Evolutionary conservation across 1,140 invertebrate species (phyloP), one percentile per base, ranked within the genome.

Genomic region (Popillia japonica): DNA sequence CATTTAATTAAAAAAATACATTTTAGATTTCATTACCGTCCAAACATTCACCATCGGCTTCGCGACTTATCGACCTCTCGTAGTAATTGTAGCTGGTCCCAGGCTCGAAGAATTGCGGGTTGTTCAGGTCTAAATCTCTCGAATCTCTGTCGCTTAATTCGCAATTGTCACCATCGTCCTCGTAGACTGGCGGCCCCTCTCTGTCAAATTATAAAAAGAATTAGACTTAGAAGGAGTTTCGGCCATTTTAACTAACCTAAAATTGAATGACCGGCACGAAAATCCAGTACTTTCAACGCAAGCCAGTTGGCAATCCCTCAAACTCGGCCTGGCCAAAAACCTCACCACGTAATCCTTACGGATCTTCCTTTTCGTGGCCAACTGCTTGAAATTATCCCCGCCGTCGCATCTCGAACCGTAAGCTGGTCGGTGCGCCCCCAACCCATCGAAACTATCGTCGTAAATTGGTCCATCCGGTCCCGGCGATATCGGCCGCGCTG

Each of bases 231-330:
- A n/a, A 61, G 59, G 2, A 14, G 6, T 2, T 48, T 14, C 2
- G 2, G 1, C 9, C 0, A 3, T 11, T 44, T n/a, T 44, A 7
- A 14, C 14, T 55, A 87, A 92, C 89, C 93, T 92, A 87, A 92
- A 96, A 88, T 96, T 97, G 87, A 96, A 96, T 11, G 95, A 94
- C 83, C 93, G 88, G 82, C 96, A 97, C n/a, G 94, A 90, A 83
- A 96, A 96, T 83, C 96, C 95, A 81, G 93, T 89, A 8, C 92
- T 91, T 83, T 96, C 94, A 14, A 92, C 90, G 85, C 96, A 97
- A 85, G 95, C 94, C 77, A 92, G 88, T 85, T 96, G 93, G 85
- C 95, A 96, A 55, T 94, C 92, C 0, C 90, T 89, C 79, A 96
- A 85, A 3, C 92, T 93, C 4, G 93, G 91, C 0, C 92, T 92